Conservation (phyloP, 2,888 invertebrate species). For the Therioaphis trifolii region DNA sequence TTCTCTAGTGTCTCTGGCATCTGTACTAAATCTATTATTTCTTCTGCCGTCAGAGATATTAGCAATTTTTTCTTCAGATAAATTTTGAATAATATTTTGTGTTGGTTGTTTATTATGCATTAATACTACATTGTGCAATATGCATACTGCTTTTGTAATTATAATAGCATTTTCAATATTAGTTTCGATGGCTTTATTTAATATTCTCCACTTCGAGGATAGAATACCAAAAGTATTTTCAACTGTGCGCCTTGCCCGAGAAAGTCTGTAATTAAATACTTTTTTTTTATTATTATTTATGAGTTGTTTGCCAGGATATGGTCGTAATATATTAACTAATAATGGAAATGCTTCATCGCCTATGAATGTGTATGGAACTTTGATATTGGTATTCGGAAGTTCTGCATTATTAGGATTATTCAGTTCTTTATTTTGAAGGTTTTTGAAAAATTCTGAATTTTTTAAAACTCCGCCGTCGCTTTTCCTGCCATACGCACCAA, state of each 20-base stretch:
- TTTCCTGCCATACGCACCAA: no score
- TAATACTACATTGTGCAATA: constrained; percentile 26
- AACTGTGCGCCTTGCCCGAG: background rate
- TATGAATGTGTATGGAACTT: no score
- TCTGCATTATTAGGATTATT: no score
- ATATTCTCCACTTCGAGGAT: constrained; percentile 16
- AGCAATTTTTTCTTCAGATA: background rate
- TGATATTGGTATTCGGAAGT: no score
- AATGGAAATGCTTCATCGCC: no score
- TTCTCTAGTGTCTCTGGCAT: no score
- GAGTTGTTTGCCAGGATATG: no score
- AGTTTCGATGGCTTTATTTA: constrained; percentile 16
- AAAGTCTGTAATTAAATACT: constrained; percentile 14
- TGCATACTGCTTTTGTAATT: constrained; percentile 24
- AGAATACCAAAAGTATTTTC: constrained; percentile 20
- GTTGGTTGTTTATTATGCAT: background rate
- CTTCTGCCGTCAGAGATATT: background rate
- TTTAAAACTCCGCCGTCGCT: no score
- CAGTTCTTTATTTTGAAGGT: no score
- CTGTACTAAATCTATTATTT: background rate
- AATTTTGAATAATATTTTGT: background rate
- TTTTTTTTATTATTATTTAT: no score
- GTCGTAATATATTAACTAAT: no score
- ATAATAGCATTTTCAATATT: constrained; percentile 6
- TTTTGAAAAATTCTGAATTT: no score